phyloP scores from a whole-genome alignment of 1,140 invertebrate species.

The Apis dorsata region DNA sequence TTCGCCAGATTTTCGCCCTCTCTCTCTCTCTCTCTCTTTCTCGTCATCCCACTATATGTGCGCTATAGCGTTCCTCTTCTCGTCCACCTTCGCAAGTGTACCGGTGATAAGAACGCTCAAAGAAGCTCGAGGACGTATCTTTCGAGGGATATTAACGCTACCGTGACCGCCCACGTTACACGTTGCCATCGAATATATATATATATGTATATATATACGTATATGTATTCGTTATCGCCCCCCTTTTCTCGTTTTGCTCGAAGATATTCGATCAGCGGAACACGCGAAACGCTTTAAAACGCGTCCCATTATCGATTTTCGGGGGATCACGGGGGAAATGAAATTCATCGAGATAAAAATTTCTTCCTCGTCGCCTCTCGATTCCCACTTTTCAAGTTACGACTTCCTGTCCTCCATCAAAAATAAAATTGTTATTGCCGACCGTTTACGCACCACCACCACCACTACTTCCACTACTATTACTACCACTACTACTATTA shows the following conservation, averaged over 20 bases:
- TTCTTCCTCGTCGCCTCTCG: neutral
- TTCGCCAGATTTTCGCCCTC: neutral
- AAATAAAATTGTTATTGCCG: neutral
- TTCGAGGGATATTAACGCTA: conserved; percentile 41
- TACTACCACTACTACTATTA: too few species aligned
- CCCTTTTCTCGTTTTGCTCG: neutral
- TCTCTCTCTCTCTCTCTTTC: neutral
- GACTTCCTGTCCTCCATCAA: neutral
- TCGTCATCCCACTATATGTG: neutral
- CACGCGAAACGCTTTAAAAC: neutral
- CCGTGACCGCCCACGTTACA: conserved; percentile 50
- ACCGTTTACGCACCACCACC: neutral
- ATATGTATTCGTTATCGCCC: too few species aligned
- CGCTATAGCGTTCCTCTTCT: neutral
- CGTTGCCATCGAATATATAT: neutral
- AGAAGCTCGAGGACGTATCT: conserved; percentile 34
- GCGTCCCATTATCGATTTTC: neutral
- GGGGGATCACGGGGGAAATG: neutral
- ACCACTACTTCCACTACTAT: too few species aligned
- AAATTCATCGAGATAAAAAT: neutral
- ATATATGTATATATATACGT: too few species aligned
- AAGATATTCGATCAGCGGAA: conserved; percentile 8
- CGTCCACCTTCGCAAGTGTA: conserved; percentile 18
- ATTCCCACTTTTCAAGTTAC: neutral
- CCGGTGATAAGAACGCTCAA: conserved; percentile 43